A percentile compares a stretch with the other conserved stretches of the same genome.
Conservation (phyloP, 2,888 invertebrate genomes). For the Stenotaenia linearis region DNA sequence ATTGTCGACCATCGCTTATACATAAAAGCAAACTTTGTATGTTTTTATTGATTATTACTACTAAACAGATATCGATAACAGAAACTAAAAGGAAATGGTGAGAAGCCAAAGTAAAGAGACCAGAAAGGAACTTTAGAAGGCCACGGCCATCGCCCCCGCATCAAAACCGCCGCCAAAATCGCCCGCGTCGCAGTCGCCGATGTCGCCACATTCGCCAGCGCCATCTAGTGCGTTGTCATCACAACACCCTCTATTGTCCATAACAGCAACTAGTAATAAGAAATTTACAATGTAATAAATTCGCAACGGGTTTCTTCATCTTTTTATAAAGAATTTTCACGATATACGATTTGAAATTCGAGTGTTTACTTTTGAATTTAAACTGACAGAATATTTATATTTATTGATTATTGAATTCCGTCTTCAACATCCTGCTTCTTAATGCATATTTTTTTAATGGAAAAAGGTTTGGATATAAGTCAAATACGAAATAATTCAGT, state of each 20-base stretch:
- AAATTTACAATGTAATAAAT: not conserved
- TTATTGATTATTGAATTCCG: no score
- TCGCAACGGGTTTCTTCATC: not conserved
- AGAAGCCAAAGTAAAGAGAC: not conserved
- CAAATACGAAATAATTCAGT: no score
- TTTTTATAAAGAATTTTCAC: no score
- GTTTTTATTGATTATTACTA: not conserved
- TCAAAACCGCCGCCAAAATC: constrained; percentile 20
- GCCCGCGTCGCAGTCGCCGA: not conserved
- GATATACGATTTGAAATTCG: no score
- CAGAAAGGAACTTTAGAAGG: not conserved
- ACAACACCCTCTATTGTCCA: not conserved
- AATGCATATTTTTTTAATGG: no score
- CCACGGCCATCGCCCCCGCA: constrained; percentile 10
- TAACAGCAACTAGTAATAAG: not conserved
- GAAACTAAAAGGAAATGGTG: not conserved
- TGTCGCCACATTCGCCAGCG: not conserved
- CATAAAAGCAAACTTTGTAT: not conserved
- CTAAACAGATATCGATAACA: not conserved
- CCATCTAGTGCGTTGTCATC: constrained; percentile 8
- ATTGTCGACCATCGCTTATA: not conserved
- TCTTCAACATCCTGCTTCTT: no score
- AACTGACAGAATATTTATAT: no score
- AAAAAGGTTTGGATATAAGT: no score
- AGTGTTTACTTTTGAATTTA: no score